Evolutionary conservation across 1,140 invertebrate species (phyloP).

Genomic region (Muscidifurax raptorellus): DNA sequence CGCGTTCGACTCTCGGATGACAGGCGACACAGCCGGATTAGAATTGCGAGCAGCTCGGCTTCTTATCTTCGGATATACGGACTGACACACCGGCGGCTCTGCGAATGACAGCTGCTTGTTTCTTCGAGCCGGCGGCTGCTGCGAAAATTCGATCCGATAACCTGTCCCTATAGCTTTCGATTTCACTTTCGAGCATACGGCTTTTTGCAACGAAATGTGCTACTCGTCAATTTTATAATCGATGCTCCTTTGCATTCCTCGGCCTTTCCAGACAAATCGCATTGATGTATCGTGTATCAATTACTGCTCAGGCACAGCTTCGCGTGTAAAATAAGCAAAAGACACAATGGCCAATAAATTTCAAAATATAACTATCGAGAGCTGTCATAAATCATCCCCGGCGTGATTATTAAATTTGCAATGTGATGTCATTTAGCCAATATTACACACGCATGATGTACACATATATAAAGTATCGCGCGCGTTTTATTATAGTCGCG

Average conservation of each 20-base stretch:
- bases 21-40: conserved; percentile 43
- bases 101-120: conserved; percentile 4
- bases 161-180: neutral
- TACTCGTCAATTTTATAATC: conserved; percentile 8
- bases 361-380: conserved; percentile 36
- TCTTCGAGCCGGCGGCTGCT: neutral
- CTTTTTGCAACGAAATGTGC: neutral
- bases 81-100: neutral
- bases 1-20: conserved; percentile 26
- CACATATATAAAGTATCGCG: too few species aligned
- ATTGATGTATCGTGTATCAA: neutral
- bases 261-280: neutral
- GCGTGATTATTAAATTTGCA: conserved; percentile 44
- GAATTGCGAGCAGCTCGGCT: conserved; percentile 32
- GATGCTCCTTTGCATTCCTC: too few species aligned
- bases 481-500: neutral
- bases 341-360: conserved; percentile 48
- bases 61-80: conserved; percentile 31
- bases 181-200: neutral
- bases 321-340: neutral
- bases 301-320: too few species aligned
- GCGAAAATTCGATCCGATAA: neutral
- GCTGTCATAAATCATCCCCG: neutral
- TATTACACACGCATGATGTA: neutral
- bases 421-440: conserved; percentile 17